phyloP scores from a whole-genome alignment of 1,140 invertebrate species.

The Sarcophaga bullata region DNA sequence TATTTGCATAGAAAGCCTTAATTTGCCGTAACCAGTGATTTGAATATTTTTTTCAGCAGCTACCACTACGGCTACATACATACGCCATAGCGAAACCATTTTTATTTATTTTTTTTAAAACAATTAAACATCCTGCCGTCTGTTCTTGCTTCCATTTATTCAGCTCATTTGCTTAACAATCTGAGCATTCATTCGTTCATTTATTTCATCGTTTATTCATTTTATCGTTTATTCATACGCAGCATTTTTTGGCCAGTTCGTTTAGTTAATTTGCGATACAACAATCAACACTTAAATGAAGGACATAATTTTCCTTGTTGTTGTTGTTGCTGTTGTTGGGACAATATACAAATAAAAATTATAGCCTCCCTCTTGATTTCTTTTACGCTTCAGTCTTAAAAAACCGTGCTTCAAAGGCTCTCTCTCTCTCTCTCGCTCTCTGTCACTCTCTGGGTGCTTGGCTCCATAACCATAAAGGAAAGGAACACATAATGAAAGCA shows the following conservation, averaged over 20 bases:
- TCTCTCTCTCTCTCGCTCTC: background rate
- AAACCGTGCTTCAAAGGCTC: background rate
- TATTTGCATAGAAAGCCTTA: slow-evolving; percentile 32
- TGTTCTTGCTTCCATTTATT: background rate
- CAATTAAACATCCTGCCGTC: background rate
- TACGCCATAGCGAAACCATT: background rate
- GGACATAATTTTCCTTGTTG: slow-evolving; percentile 32
- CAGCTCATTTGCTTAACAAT: too few species aligned
- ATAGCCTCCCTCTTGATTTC: background rate
- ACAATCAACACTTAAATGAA: slow-evolving; percentile 39
- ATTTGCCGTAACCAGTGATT: slow-evolving; percentile 35
- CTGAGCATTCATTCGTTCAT: background rate
- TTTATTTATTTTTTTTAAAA: slow-evolving; percentile 16
- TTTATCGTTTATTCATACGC: background rate
- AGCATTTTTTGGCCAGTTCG: background rate
- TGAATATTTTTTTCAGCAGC: background rate
- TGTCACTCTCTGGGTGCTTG: background rate
- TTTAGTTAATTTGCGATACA: slow-evolving; percentile 34
- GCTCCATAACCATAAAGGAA: background rate
- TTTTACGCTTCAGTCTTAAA: too few species aligned
- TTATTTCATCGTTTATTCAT: background rate
- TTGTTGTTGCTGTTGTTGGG: background rate
- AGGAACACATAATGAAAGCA: background rate
- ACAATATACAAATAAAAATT: background rate
- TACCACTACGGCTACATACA: too few species aligned